Percentiles rank a stretch among this genome's conserved stretches.
phyloP scores from a whole-genome alignment of 2,113 vertebrate species.

The Rattus norvegicus region DNA sequence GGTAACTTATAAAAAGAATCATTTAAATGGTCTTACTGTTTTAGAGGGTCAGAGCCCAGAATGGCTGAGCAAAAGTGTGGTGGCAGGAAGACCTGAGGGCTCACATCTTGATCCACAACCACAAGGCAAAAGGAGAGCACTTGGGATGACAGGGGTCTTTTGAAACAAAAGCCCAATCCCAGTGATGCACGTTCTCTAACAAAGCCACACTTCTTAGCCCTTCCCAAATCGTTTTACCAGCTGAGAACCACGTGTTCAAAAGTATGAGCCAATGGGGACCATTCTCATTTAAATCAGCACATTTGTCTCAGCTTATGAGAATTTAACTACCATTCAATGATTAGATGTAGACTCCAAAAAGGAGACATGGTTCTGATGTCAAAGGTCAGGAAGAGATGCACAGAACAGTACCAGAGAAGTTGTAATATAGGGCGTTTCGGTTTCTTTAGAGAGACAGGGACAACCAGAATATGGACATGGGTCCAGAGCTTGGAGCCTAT shows the following conservation, averaged over 20 bases:
- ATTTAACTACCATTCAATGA: not conserved
- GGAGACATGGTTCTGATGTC: not conserved
- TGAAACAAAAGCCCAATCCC: not conserved
- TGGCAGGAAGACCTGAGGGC: not conserved
- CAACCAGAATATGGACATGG: not conserved
- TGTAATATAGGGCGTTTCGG: not conserved
- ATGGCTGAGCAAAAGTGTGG: not conserved
- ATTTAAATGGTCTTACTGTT: too few relatives aligned
- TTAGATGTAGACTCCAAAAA: not conserved
- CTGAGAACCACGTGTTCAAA: not conserved
- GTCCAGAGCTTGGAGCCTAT: not conserved
- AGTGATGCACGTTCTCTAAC: not conserved
- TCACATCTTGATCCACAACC: not conserved
- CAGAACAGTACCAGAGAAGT: accelerated
- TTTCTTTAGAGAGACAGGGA: not conserved
- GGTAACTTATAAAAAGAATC: not conserved
- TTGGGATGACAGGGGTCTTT: not conserved
- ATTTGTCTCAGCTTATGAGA: not conserved
- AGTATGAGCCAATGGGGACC: not conserved
- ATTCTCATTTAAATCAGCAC: not conserved
- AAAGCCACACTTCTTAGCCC: too few relatives aligned
- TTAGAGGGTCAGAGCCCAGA: not conserved
- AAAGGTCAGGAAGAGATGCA: not conserved
- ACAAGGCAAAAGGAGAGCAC: too few relatives aligned
- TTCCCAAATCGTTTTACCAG: not conserved